Evolutionary conservation across 2,113 vertebrate species (phyloP).

Genomic region (Brevimyrus niger): DNA sequence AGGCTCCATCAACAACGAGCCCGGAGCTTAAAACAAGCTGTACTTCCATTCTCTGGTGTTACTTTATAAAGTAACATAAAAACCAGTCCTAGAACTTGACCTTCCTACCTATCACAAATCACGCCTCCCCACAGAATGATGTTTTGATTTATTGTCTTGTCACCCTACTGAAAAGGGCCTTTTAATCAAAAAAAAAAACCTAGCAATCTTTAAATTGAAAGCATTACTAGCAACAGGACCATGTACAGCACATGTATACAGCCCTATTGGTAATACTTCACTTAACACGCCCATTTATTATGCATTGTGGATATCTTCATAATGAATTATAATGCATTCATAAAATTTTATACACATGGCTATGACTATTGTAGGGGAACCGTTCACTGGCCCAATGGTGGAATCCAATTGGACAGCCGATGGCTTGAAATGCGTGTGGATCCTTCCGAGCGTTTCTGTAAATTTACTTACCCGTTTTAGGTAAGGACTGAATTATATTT

Average conservation of each 20-base stretch:
- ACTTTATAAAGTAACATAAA: constrained; percentile 2
- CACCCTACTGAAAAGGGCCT: not conserved
- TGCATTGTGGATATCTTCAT: no score
- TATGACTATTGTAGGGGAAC: no score
- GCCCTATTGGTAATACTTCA: not conserved
- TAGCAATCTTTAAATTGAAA: not conserved
- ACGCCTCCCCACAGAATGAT: not conserved
- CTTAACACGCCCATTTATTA: no score
- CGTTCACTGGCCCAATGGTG: no score
- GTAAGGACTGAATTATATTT: no score
- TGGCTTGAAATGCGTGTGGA: no score
- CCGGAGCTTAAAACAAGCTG: not conserved
- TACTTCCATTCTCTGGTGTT: not conserved
- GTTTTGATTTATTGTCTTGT: constrained; percentile 9
- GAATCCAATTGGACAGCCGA: no score
- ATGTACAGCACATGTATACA: not conserved
- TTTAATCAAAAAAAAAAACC: constrained; percentile 1
- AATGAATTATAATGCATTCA: no score
- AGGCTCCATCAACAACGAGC: not conserved
- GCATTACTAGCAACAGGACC: not conserved
- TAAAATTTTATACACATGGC: no score
- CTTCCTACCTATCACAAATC: constrained; percentile 4
- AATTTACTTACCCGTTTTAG: no score
- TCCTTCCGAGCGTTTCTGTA: no score
- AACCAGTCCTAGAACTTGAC: not conserved